Base-by-base conservation (phyloP, 1,140 invertebrate species). In the Drosophila auraria region DNA sequence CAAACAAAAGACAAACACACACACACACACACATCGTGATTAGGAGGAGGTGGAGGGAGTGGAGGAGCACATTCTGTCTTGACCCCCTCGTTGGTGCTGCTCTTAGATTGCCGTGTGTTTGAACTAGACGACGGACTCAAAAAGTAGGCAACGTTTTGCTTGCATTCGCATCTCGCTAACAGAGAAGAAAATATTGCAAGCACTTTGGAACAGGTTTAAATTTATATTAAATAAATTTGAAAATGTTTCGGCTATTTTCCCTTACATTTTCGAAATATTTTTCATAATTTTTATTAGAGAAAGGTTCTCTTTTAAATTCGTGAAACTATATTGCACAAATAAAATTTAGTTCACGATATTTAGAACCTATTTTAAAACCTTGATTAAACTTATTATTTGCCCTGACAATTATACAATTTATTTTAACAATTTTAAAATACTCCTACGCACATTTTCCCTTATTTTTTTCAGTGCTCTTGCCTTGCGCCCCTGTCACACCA, bases 81-180 rank as follows among this genome's bases (percentile, higher is more conserved):
- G 53, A 53, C 50, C 49, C 51, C 25, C 38, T 15, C 42, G 17
- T 7, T 30, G 20, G 20, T 20, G 4, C 50, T 5, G 63, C 36
- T 71, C 42, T 11, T 14, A 15, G 15, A 23, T 54, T 25, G 20
- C 49, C 27, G 27, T 72, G 68, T 72, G 53, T 73, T 51, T 72
- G 45, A 72, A 60, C 70, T 72, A 72, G 70, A 72, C 66, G 70
- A 20, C 64, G 64, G 50, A 42, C 76, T 58, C 57, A 78, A 63
- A 57, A 78, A 63, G 74, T 78, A 78, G 76, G 76, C 76, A 78
- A 78, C 53, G 64, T 59, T 70, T 57, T 78, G 62, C 51, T 53
- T 47, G 61, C 61, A 73, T 17, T 72, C 70, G 68, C 70, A 73
- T 53, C 68, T 51, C 2, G 3, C 17, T 5, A 4, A 44, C 66